A percentile compares a stretch with the other conserved stretches of the same genome.
These are phyloP conservation scores for Cryptotermes secundus DNA, from an alignment of 1,140 invertebrate genomes.

Conservation along the genomic window DNA sequence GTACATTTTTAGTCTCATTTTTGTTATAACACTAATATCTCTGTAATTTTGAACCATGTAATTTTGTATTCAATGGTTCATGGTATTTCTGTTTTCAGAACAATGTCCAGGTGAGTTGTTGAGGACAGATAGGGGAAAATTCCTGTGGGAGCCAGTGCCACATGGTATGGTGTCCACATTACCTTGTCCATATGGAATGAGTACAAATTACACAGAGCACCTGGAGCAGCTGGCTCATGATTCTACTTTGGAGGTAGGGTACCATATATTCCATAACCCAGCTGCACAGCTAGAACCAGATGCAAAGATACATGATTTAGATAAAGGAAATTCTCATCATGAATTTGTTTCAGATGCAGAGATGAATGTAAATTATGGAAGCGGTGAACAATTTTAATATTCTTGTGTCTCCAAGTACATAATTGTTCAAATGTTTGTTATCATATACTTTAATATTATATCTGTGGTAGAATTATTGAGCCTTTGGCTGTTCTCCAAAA, in stretches of 20 bases:
- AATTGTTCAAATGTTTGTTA: too few species aligned
- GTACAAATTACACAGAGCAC: slow-evolving; percentile 4
- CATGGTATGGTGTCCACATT: slow-evolving; percentile 35
- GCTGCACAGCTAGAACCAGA: not conserved
- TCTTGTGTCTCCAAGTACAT: too few species aligned
- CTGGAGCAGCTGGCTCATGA: not conserved
- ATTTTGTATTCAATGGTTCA: not conserved
- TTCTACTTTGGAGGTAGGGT: too few species aligned
- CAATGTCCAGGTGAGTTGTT: slow-evolving; percentile 40
- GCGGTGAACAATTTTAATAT: not conserved
- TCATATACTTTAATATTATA: too few species aligned
- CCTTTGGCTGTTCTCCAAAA: too few species aligned
- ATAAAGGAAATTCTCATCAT: not conserved
- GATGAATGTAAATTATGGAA: not conserved
- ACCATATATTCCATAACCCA: not conserved
- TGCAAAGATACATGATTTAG: not conserved
- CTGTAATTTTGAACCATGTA: not conserved
- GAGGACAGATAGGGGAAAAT: slow-evolving; percentile 40
- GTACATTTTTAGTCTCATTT: too few species aligned
- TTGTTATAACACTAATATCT: too few species aligned
- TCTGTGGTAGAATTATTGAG: too few species aligned
- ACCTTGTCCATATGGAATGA: slow-evolving; percentile 22
- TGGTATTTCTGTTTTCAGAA: slow-evolving; percentile 37
- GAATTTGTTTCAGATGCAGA: not conserved
- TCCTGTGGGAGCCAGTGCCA: slow-evolving; percentile 41